Evolutionary conservation across 2,797 vertebrate genomes (phyloP), one percentile per base, ranked within the genome.

Genomic region (Pangasius sanitwongsei): DNA sequence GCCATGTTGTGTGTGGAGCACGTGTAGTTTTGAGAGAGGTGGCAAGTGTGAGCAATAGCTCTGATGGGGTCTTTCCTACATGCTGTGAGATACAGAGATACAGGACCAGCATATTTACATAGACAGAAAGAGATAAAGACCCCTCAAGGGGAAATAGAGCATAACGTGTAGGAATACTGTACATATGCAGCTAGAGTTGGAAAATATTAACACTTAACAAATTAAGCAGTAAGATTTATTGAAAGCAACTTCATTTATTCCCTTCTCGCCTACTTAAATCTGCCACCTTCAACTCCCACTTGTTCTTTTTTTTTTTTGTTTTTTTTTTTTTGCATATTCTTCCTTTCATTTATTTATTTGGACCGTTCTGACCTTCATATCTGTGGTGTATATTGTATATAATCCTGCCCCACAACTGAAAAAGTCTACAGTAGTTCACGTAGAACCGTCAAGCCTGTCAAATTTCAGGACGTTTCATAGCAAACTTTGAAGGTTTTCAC

Each of bases 1-100:
- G 34, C 5, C 7, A 6, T 15, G 11, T 31, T 74, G 85, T 41
- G 63, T 72, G 31, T 77, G 70, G 72, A 50, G 59, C 81, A 82
- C 20, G 15, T 67, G 63, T 6, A 57, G 37, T 20, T 57, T 44
- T 65, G 16, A 78, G 41, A 80, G n/a, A 25, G 34, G 34, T 85
- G 83, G 78, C 25, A 78, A 72, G 59, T 37, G 25, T 89, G 85
- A 44, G 7, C 44, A 74, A 72, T 53, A 48, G 23, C 41, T 41
- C 50, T 91, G 89, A 91, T 89, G 72, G 92, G 92, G 91, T 92
- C 92, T 93, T 92, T 93, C 91, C 92, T 88, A 86, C 44, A 34
- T 44, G 86, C 86, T 80, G 25, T 70, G 34, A 74, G 75, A 50
- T 12, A 3, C n/a, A 6, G 44, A 44, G 44, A 44, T 44, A 44